Percentiles rank a stretch among this genome's conserved stretches.
Conservation (phyloP, 1,140 invertebrate species). For the Camponotus vicinus region DNA sequence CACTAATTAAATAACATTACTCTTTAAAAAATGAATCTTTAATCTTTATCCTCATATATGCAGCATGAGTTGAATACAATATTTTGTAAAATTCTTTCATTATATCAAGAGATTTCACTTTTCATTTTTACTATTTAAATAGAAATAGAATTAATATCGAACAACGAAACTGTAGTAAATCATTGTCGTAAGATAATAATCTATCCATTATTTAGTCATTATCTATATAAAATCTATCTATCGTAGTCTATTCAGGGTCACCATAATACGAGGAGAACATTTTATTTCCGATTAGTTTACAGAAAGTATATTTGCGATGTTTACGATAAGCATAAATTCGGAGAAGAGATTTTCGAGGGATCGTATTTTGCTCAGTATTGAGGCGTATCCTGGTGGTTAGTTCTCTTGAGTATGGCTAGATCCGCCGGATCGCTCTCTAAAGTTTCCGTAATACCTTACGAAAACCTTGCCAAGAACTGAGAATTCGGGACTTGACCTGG, state of each 20-base stretch:
- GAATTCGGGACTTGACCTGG: constrained; percentile 80
- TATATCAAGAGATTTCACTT: not conserved
- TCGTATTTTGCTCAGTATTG: not conserved
- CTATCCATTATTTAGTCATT: not conserved
- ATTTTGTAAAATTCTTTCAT: not conserved
- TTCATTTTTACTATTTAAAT: not conserved
- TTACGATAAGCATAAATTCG: constrained; percentile 67
- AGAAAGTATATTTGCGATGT: constrained; percentile 60
- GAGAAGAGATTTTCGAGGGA: constrained; percentile 24
- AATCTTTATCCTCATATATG: too few species aligned
- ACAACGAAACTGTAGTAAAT: not conserved
- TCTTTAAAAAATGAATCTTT: too few species aligned
- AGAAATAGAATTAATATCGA: not conserved
- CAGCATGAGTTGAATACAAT: not conserved
- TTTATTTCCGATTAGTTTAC: constrained; percentile 10
- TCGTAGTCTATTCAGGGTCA: not conserved
- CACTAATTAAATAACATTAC: too few species aligned
- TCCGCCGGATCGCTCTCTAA: not conserved
- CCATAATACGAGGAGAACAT: not conserved
- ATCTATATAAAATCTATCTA: not conserved
- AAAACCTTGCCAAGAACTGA: constrained; percentile 60
- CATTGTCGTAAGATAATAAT: not conserved
- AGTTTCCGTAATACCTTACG: not conserved
- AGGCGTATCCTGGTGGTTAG: not conserved
- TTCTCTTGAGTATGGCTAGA: constrained; percentile 1